Evolutionary conservation across 2,113 vertebrate genomes (phyloP).

Genomic region (Halcyon malimbica): DNA sequence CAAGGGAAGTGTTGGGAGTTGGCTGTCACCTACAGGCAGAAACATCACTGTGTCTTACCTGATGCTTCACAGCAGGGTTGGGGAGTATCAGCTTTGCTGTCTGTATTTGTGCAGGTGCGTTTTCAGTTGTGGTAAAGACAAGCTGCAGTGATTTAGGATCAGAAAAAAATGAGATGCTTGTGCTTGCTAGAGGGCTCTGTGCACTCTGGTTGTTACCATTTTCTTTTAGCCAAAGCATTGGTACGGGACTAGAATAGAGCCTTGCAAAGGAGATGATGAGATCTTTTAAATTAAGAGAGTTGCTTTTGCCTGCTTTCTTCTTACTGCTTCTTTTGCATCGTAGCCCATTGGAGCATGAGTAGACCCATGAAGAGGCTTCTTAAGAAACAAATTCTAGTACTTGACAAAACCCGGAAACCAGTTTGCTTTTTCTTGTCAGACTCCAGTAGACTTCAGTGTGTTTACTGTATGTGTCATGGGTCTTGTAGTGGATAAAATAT

Average conservation of each 20-base stretch:
- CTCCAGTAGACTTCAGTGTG: background rate
- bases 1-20: background rate
- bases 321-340: background rate
- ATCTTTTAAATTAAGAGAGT: background rate
- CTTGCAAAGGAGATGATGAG: background rate
- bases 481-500: slow-evolving; percentile 26
- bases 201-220: background rate
- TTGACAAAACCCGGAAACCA: background rate
- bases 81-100: background rate
- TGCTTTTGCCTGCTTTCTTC: background rate
- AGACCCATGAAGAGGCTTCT: background rate
- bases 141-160: background rate
- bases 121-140: background rate
- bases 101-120: background rate
- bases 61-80: background rate
- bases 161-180: background rate
- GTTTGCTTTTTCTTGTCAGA: background rate
- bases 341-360: background rate
- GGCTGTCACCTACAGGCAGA: background rate
- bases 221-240: background rate
- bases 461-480: background rate
- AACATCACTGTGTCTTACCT: background rate
- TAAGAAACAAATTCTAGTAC: background rate
- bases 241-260: background rate
- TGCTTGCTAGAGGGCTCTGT: background rate